phyloP scores from a whole-genome alignment of 2,888 invertebrate genomes.

The Diploptera punctata region DNA sequence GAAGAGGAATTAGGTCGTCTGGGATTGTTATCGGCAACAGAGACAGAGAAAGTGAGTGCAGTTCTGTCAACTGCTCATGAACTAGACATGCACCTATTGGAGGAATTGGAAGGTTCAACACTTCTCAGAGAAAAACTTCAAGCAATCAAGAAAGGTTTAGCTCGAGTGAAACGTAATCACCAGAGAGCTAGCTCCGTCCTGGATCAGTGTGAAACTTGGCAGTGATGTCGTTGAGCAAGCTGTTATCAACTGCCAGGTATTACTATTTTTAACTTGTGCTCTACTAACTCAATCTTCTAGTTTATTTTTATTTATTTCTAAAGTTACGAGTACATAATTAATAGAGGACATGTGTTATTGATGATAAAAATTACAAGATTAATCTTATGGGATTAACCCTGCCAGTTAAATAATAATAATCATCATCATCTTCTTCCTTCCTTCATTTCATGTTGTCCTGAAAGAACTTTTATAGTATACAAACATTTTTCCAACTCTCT shows the following conservation, averaged over 20 bases:
- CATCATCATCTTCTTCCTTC: too few relatives aligned
- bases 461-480: too few relatives aligned
- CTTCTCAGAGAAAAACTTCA: conserved; percentile 77
- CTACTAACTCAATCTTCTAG: too few relatives aligned
- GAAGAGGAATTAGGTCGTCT: conserved; percentile 80
- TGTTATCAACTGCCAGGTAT: conserved; percentile 70
- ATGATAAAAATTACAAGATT: too few relatives aligned
- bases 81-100: conserved; percentile 73
- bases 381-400: too few relatives aligned
- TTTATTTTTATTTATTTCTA: too few relatives aligned
- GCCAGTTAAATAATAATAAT: too few relatives aligned
- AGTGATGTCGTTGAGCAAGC: conserved; percentile 81
- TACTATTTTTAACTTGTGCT: conserved; percentile 2
- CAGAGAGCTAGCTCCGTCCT: conserved; percentile 64
- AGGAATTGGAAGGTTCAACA: conserved; percentile 76
- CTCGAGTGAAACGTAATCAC: conserved; percentile 70
- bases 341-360: too few relatives aligned
- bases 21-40: conserved; percentile 69
- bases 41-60: conserved; percentile 79
- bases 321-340: too few relatives aligned
- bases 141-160: conserved; percentile 74
- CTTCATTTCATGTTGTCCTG: too few relatives aligned
- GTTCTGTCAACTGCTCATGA: conserved; percentile 73
- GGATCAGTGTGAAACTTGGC: conserved; percentile 73
- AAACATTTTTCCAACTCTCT: too few relatives aligned